phyloP scores from a whole-genome alignment of 2,113 vertebrate species.

The Toxotes chatareus region DNA sequence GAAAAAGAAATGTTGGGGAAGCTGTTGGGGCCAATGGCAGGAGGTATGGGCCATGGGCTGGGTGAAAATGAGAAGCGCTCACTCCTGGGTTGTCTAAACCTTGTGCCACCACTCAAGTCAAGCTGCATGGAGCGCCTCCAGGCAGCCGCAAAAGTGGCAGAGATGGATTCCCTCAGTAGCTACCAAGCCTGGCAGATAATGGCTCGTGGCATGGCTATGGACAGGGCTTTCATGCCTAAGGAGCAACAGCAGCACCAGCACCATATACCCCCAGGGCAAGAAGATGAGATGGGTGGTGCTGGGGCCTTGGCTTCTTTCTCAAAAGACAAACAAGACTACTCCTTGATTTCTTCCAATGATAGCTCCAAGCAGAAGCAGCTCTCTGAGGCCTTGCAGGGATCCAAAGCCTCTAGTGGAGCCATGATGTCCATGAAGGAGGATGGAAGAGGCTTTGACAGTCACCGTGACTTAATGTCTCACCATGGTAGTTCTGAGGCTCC shows the following conservation, averaged over 20 bases:
- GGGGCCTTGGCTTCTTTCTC: constrained; percentile 88
- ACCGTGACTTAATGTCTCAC: constrained; percentile 93
- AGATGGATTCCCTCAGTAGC: constrained; percentile 98
- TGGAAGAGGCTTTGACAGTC: constrained; percentile 88
- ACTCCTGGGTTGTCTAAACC: constrained; percentile 94
- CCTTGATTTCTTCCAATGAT: constrained; percentile 90
- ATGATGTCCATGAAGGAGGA: constrained; percentile 93
- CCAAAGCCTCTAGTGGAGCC: constrained; percentile 88
- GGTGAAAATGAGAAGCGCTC: constrained; percentile 96
- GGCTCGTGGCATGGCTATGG: constrained; percentile 97
- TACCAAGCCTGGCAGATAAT: constrained; percentile 99
- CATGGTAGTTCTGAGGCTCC: constrained; percentile 78
- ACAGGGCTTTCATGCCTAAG: constrained; percentile 96
- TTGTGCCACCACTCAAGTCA: constrained; percentile 97
- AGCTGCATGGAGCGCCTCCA: constrained; percentile 98
- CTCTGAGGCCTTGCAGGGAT: constrained; percentile 90
- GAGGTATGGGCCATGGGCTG: constrained; percentile 88
- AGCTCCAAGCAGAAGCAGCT: constrained; percentile 95
- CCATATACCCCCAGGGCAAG: constrained; percentile 89
- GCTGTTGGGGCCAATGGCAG: constrained; percentile 91
- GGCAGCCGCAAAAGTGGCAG: constrained; percentile 96
- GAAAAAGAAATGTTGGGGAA: constrained; percentile 97
- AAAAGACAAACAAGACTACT: constrained; percentile 96
- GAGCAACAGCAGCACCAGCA: constrained; percentile 86
- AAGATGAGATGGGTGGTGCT: constrained; percentile 89